Conservation (phyloP, 2,113 vertebrate species). For the Addax nasomaculatus region DNA sequence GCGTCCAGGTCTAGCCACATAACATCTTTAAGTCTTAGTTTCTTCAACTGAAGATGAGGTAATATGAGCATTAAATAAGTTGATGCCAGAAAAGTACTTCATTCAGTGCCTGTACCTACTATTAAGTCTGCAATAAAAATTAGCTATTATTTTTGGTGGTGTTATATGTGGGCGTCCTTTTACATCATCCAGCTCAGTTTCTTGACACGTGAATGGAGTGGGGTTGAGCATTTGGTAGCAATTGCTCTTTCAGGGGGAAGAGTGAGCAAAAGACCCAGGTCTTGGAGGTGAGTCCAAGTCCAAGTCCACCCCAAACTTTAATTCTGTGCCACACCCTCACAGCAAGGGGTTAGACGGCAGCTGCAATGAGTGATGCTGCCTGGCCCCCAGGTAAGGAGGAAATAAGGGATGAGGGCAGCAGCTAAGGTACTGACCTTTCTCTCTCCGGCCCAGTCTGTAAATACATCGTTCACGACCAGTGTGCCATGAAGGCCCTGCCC, state of each 20-base stretch:
- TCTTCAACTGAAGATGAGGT: background rate
- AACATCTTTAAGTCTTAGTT: background rate
- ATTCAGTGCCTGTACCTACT: background rate
- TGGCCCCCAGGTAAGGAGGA: background rate
- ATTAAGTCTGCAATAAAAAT: background rate
- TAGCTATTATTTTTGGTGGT: background rate
- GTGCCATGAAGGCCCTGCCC: conserved; percentile 87
- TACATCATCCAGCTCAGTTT: background rate
- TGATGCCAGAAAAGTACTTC: background rate
- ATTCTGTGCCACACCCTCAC: background rate
- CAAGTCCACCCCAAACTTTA: background rate
- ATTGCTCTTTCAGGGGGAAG: background rate
- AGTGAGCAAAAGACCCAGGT: background rate
- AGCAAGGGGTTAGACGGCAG: background rate
- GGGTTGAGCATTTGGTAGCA: background rate
- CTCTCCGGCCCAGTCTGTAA: conserved; percentile 85
- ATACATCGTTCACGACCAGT: conserved; percentile 90
- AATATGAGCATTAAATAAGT: background rate
- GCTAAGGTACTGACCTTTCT: background rate
- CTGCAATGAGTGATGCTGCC: background rate
- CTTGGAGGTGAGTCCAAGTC: background rate
- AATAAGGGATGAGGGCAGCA: background rate
- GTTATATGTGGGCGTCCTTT: background rate
- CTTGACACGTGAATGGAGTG: background rate
- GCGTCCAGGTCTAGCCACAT: background rate